Evolutionary conservation across 2,113 vertebrate genomes (phyloP).

Genomic region (Enhydra lutris): DNA sequence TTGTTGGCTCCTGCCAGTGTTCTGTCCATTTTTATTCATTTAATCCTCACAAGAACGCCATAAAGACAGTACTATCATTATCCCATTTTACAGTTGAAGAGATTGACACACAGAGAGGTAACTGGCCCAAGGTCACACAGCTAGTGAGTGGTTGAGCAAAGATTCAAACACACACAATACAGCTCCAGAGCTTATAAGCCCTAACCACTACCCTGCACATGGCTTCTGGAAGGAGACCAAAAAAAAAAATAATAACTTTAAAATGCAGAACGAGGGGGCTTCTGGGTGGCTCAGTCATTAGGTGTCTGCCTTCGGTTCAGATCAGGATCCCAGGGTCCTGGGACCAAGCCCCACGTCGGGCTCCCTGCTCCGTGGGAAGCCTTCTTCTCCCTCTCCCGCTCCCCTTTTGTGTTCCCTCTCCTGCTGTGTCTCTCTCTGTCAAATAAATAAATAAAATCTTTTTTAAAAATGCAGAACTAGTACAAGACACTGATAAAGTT

Average conservation of each 20-base stretch:
- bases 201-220: background rate
- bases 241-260: background rate
- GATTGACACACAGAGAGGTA: background rate
- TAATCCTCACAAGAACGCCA: background rate
- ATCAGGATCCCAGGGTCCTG: too few species aligned
- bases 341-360: too few species aligned
- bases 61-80: background rate
- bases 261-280: background rate
- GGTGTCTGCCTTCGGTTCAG: too few species aligned
- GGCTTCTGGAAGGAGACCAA: background rate
- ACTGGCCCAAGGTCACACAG: background rate
- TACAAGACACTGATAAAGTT: background rate
- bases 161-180: background rate
- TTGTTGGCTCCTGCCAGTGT: background rate
- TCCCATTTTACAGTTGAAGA: background rate
- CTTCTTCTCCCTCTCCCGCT: too few species aligned
- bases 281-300: too few species aligned
- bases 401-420: too few species aligned
- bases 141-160: background rate
- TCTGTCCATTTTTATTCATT: background rate
- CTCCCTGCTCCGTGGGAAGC: too few species aligned
- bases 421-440: too few species aligned
- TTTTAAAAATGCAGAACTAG: background rate
- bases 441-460: too few species aligned
- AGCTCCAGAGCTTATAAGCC: background rate